A percentile compares a stretch with the other conserved stretches of the same genome.
phyloP scores from a whole-genome alignment of 2,113 vertebrate species.

The Bos taurus region DNA sequence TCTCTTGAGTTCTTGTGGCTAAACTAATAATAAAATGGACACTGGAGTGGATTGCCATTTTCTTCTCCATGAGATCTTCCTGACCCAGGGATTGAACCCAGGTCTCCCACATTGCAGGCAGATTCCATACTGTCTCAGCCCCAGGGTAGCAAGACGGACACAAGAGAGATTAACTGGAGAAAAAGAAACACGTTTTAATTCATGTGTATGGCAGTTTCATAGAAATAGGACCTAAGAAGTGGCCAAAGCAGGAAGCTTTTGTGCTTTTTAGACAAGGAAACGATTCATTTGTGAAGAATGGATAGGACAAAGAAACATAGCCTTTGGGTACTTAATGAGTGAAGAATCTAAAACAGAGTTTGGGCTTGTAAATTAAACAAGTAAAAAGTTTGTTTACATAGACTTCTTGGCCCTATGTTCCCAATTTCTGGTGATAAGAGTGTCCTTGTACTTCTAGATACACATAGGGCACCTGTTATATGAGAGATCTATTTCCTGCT shows the following conservation, averaged over 20 bases:
- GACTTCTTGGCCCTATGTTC: not conserved
- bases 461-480: not conserved
- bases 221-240: not conserved
- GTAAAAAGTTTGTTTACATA: not conserved
- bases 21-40: not conserved
- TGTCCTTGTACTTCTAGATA: not conserved
- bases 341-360: not conserved
- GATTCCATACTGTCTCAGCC: not conserved
- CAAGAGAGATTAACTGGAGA: not conserved
- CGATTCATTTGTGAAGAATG: not conserved
- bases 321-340: not conserved
- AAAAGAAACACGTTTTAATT: not conserved
- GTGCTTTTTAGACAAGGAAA: not conserved
- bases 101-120: not conserved
- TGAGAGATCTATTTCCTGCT: not conserved
- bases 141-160: not conserved
- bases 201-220: not conserved
- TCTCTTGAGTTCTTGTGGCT: not conserved
- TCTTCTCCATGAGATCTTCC: not conserved
- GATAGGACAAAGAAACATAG: not conserved
- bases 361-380: not conserved
- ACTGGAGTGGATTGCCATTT: not conserved
- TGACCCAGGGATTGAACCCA: not conserved
- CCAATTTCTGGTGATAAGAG: not conserved
- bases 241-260: not conserved